Evolutionary conservation across 1,140 invertebrate species (phyloP), one percentile per base, ranked within the genome.

Genomic region (Streblospio benedicti): DNA sequence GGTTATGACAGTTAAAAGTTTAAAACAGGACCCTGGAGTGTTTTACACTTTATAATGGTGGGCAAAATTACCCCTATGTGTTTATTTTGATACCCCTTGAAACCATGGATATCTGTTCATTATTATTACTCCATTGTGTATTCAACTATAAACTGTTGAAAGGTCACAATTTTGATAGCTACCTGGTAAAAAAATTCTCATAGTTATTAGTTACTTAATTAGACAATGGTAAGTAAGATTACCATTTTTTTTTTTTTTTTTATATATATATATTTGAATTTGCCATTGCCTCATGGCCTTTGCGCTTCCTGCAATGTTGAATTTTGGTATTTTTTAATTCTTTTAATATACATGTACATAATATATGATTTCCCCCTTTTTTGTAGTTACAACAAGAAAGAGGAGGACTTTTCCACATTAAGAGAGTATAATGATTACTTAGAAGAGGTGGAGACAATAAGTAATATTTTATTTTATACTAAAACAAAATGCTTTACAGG

Each of bases 401-500:
- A 76, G 61, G 71, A 75, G 32, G 73, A 76, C 57, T 77, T 77
- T 64, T 30, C 43, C 25, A 67, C 58, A 25, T 55, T 75, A n/a
- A 64, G 63, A 47, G 73, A 73, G 35, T 77, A 73, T 55, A 76
- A 77, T 66, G 74, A 77, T 60, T 77, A 77, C 54, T 57, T 77
- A n/a, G 75, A 77, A 65, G 69, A 68, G 64, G 65, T 77, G 41
- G 75, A 77, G 66, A 75, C 70, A 53, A 72, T 76, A n/a, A 67
- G 75, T 77, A 69, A 67, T 68, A 65, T 53, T 20, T 12, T 12
- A 9, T 28, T 43, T 56, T 4, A 56, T 2, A 6, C 25, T 27
- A 20, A 38, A 14, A 35, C 2, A 4, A 43, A 12, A n/a, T 14
- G 25, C 5, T 31, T 5, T 20, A 16, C 23, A 51, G 20, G 27